Base-by-base conservation (phyloP, 2,113 vertebrate species). In the Sinocyclocheilus grahami region DNA sequence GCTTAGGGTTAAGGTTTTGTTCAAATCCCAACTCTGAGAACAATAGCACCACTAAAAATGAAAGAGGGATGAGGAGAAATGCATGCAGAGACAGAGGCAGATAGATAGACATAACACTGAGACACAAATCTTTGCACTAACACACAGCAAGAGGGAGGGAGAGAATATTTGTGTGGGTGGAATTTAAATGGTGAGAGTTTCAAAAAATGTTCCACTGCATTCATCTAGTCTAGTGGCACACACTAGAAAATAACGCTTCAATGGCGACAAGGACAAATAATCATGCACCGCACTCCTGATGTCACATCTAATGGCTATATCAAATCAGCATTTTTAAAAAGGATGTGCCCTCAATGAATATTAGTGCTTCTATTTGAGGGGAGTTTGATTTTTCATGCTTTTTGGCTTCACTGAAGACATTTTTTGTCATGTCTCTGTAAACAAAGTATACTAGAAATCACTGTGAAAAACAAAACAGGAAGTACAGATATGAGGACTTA, bases 81-180 rank as follows among this genome's bases (percentile, higher is more conserved):
- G 55, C 27, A 84, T n/a, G 46, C 39, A 72, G 78, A 80, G 69
- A 72, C 55, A 86, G 71, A 83, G 58, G 42, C 55, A 78, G 39
- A 74, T 69, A 16, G 87, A 87, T 42, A 86, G 79, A 85, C 65
- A 83, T 30, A 67, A 86, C 78, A 86, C 60, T 81, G 87, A 86
- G 87, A 86, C 81, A 88, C 83, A 82, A 69, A 87, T 85, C 80
- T 84, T 85, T 84, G 83, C 85, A 81, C 91, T 87, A 89, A 92
- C 89, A 92, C 91, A 89, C 63, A 83, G 86, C 86, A 91, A 93
- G 92, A 92, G 89, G 92, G 91, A 92, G 90, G 92, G 75, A 92
- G 93, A 92, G 93, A 93, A 91, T 90, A 92, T 94, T 91, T 91
- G 93, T 92, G 94, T 94, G 92, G 94, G 94, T n/a, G 93, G 92